phyloP scores from a whole-genome alignment of 2,888 invertebrate species.

The Gymnoscelis rufifasciata region DNA sequence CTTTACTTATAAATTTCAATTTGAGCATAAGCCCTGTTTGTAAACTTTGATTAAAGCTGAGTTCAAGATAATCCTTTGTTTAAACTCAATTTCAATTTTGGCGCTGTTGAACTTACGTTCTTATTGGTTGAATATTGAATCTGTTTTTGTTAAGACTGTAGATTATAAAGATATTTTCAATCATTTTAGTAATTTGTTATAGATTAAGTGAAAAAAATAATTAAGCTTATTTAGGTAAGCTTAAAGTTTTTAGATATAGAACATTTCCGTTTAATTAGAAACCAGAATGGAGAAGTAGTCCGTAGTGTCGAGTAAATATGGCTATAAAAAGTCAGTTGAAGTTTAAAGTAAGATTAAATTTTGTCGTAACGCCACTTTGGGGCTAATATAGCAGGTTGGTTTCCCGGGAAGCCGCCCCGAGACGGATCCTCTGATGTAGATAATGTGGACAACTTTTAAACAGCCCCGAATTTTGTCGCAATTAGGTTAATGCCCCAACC shows the following conservation, averaged over 20 bases:
- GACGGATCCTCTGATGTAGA: conserved; percentile 45
- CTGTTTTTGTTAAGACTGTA: conserved; percentile 5
- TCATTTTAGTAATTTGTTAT: no score
- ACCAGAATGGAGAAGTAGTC: background rate
- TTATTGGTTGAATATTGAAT: conserved; percentile 20
- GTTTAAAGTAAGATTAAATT: conserved; percentile 53
- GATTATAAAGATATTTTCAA: no score
- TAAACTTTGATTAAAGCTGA: conserved; percentile 29
- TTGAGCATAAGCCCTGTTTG: conserved; percentile 27
- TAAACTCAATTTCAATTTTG: conserved; percentile 33
- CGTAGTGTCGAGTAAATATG: background rate
- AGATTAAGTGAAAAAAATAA: no score
- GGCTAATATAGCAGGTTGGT: conserved; percentile 39
- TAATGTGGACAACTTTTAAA: conserved; percentile 38
- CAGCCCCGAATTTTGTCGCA: conserved; percentile 6
- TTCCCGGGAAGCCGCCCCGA: conserved; percentile 38
- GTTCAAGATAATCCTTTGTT: conserved; percentile 34
- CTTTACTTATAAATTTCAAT: conserved; percentile 28
- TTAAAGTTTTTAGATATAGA: no score
- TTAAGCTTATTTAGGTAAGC: no score
- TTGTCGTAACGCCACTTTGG: conserved; percentile 52
- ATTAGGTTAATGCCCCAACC: conserved; percentile 9
- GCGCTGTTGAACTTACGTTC: conserved; percentile 17
- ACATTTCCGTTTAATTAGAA: background rate
- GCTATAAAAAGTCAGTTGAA: conserved; percentile 38